These are phyloP conservation scores for Budorcas taxicolor DNA, from an alignment of 2,113 vertebrate species.

Conservation along the genomic window DNA sequence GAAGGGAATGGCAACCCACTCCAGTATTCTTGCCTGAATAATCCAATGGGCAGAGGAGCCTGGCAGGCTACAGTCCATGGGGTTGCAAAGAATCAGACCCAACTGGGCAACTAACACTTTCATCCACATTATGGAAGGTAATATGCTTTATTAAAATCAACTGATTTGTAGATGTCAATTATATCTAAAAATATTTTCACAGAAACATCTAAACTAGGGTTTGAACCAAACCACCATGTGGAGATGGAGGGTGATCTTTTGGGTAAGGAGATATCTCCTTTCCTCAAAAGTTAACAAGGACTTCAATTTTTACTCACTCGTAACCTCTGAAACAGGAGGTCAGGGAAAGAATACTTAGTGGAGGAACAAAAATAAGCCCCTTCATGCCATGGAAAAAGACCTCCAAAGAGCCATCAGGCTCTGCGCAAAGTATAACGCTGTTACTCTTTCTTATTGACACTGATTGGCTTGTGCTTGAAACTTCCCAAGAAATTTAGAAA, in stretches of 20 bases:
- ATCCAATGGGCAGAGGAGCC: not conserved
- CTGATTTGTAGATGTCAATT: not conserved
- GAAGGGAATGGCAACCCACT: not conserved
- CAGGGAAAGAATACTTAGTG: not conserved
- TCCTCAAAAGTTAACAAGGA: not conserved
- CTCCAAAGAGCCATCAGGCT: not conserved
- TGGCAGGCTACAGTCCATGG: fast-evolving
- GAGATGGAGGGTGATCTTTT: not conserved
- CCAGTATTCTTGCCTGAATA: not conserved
- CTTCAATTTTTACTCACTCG: not conserved
- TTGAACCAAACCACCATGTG: not conserved
- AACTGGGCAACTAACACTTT: not conserved
- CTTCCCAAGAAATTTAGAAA: conserved; percentile 35
- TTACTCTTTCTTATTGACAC: not conserved
- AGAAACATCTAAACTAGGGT: not conserved
- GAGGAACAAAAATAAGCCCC: not conserved
- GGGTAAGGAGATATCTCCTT: not conserved
- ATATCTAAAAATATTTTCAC: not conserved
- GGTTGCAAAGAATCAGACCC: not conserved
- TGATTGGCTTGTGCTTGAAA: conserved; percentile 9
- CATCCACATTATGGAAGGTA: not conserved
- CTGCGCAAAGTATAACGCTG: not conserved
- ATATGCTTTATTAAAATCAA: not conserved
- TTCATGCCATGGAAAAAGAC: not conserved
- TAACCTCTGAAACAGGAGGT: not conserved